Percentiles rank a stretch among this genome's conserved stretches.
Conservation (phyloP, 2,888 invertebrate genomes). For the Nemoura dubitans region DNA sequence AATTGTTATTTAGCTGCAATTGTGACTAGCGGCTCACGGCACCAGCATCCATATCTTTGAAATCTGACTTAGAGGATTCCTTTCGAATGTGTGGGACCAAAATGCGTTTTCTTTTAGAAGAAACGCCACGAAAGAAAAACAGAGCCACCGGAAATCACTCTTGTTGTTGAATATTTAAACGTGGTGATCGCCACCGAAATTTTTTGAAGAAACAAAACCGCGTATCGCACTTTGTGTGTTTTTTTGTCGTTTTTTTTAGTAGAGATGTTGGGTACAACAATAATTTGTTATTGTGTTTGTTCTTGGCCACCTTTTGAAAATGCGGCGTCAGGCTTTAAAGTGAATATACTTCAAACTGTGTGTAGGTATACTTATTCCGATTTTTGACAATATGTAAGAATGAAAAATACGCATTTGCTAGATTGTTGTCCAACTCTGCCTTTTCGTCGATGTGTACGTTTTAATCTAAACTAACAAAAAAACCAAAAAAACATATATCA, state of each 20-base stretch:
- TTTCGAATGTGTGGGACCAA: slow-evolving; percentile 51
- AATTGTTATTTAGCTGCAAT: background rate
- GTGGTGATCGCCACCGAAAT: background rate
- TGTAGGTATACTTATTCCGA: slow-evolving; percentile 57
- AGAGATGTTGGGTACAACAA: too few relatives aligned
- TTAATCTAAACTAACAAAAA: background rate
- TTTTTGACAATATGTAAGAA: slow-evolving; percentile 62
- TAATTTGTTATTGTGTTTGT: too few relatives aligned
- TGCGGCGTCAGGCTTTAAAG: background rate
- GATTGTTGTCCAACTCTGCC: slow-evolving; percentile 37
- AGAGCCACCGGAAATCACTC: background rate
- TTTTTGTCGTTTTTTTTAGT: too few relatives aligned
- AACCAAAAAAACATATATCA: background rate
- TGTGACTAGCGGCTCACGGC: background rate
- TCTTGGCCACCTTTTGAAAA: background rate
- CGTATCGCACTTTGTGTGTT: background rate
- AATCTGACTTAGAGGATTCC: slow-evolving; percentile 42
- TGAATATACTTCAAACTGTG: background rate
- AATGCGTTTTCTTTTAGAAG: background rate
- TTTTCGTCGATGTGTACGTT: slow-evolving; percentile 34
- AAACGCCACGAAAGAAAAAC: background rate
- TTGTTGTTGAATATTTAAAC: background rate
- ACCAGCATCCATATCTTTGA: slow-evolving; percentile 45
- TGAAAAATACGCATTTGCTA: slow-evolving; percentile 23
- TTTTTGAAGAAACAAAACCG: background rate